Evolutionary conservation across 2,113 vertebrate species (phyloP), one percentile per base, ranked within the genome.

Genomic region (Garra rufa): DNA sequence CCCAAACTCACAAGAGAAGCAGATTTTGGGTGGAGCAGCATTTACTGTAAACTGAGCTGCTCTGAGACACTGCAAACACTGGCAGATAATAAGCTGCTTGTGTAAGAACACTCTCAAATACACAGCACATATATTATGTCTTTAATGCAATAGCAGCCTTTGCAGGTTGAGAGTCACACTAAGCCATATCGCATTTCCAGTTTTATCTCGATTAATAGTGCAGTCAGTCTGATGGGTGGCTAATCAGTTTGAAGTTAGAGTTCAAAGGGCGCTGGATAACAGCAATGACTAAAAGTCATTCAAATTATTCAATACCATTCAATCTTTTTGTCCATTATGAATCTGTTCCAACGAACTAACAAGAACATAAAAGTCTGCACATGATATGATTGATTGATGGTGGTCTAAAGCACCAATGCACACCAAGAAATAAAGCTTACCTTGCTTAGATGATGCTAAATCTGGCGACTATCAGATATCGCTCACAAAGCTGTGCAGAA

Each of bases 401-500:
- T 8, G 30, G 63, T 67, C 63, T 57, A n/a, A 55, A 21, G 2
- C 30, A 34, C 9, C n/a, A 11, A 13, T 11, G 44, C 11, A 10
- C 17, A 1, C 5, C 50, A 52, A 52, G 50, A 24, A 11, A 11
- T 59, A 41, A 63, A 69, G 19, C 67, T 70, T 70, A 70, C 67
- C 48, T 55, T 76, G 19, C 26, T 19, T 30, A 75, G 24, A 48
- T 26, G 43, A 55, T 55, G 28, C 17, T 76, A 55, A 19, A 55
- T 10, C 48, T 30, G 15, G 0, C 0, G 65, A 69, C 34, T 41
- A n/a, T 41, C 65, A 38, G 15, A 41, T 21, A n/a, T 34, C 21
- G 34, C 67, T 70, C 34, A 41, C 67, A 70, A n/a, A 69, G 63
- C 63, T 67, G 15, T 67, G 63, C 15, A 38, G 63, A 38, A 38